Base-by-base conservation (phyloP, 2,797 vertebrate genomes). In the Vipera ursinii region DNA sequence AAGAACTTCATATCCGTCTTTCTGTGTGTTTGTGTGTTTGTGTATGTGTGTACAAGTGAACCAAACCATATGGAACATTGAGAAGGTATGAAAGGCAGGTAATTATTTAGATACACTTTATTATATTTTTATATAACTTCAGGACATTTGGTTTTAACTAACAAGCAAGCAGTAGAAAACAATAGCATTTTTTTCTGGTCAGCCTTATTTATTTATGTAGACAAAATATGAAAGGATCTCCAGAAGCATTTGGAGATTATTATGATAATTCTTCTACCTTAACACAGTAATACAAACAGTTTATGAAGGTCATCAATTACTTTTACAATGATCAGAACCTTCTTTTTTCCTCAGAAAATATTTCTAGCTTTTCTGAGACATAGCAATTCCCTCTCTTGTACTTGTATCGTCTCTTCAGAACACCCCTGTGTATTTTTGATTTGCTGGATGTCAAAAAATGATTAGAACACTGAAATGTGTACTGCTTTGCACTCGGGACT, bases 231-330 rank as follows among this genome's bases (percentile, higher is more conserved):
- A 97, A 95, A 96, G 96, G 95, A 95, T 97, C 95, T 95, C 93
- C 91, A 97, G 95, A 93, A 95, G 95, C 95, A 94, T 96, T 97
- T 95, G 90, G 92, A 96, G 85, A 95, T 92, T 94, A 95, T 96
- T 94, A 95, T 96, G 94, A 96, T 97, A 96, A 96, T 95, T 93
- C 87, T 93, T 92, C 94, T 94, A 95, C 93, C 97, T 97, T 97
- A 97, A 96, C 96, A 51, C 7, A 51, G 51, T 51, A 97, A 97
- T 96, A 94, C 93, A 97, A 96, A 96, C 96, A 95, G 91, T 93
- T 92, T 93, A 95, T 93, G 93, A 95, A 97, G 96, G 97, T 97
- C 97, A 98, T 97, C 97, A 98, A 98, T 97, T 97, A 96, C 92
- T 95, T 96, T 93, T 95, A 93, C 97, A 96, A 95, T 93, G 96